Base-by-base conservation (phyloP, 2,797 vertebrate genomes). In the Sarcoramphus papa region DNA sequence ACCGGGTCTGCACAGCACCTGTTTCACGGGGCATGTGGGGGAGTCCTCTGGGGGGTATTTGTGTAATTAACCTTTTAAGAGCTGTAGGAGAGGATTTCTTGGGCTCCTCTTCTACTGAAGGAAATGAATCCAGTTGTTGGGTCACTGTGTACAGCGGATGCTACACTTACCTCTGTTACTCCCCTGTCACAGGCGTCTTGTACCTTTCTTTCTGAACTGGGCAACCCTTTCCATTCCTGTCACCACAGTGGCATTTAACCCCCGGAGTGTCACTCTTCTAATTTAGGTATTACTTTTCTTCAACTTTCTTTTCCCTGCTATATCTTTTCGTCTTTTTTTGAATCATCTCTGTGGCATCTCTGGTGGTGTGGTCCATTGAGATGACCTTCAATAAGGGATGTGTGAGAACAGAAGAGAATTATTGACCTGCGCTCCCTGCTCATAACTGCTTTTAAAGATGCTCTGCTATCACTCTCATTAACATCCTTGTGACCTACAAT, bases 1-100 rank as follows among this genome's bases (percentile, higher is more conserved):
- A 16, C 5, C 2, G 5, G 10, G 7, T 57, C 15, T 35, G 41
- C 28, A 24, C 8, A 73, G 27, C n/a, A 48, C 24, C 45, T 50
- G 13, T 47, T 53, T 78, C 30, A 14, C 0, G 1, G 54, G 28
- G 60, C n/a, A 28, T 1, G 0, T 31, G 13, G 14, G 11, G 14
- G 4, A 27, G 51, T 47, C 22, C 30, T 74, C 8, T 0, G 6
- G 37, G 9, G 27, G 1, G 1, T 64, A 12, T 60, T 84, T 70
- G 10, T 65, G 37, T 69, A 51, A 40, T 37, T 59, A 77, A 40
- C 12, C 28, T 54, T 64, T 68, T 11, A 35, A 30, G 24, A 81
- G n/a, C 76, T 79, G 25, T 54, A 73, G 43, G 54, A 70, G 21
- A 50, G 14, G n/a, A 19, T 72, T 84, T 78, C n/a, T 43, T 74